Evolutionary conservation across 2,888 invertebrate species (phyloP), one percentile per base, ranked within the genome.

Genomic region (Tenthredo amoena): DNA sequence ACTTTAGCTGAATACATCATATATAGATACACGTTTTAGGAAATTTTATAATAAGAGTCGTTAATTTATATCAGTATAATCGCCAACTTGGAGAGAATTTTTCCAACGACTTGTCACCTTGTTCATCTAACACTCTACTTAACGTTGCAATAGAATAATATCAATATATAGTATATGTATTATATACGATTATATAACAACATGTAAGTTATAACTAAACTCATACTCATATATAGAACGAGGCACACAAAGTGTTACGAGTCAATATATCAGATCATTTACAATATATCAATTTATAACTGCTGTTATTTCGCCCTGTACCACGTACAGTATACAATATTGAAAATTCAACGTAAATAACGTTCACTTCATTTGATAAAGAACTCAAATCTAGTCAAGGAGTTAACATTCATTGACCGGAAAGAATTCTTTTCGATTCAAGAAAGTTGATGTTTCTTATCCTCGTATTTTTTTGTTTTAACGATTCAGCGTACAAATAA

Each of bases 131-230:
- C 43, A n/a, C 21, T 83, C 40, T 68, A 68, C 65, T 37, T 68
- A 83, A 68, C 68, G 34, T 68, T 40, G 83, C 83, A 34, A 68
- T 83, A 68, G 68, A 83, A 81, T 71, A 68, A 83, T 83, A 83
- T 83, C 83, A 62, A 65, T 83, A 82, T 55, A 55, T 79, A 58
- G 37, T 62, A 81, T 43, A 68, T 26, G 1, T 40, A 31, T 77
- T 7, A 55, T 62, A 62, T 62, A 58, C 34, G 58, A 79, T 58
- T 37, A 21, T 81, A 58, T 62, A 81, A 62, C 79, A 81, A 81
- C 58, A 81, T 26, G 40, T 40, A 81, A 40, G 18, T 55, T 81
- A 65, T 18, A 40, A 58, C 62, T 58, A 15, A 34, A 15, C 26
- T 47, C 31, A 82, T 82, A 26, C 62, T 18, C 37, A 65, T 21